Evolutionary conservation across 2,113 vertebrate genomes (phyloP).

Genomic region (Lagopus muta): DNA sequence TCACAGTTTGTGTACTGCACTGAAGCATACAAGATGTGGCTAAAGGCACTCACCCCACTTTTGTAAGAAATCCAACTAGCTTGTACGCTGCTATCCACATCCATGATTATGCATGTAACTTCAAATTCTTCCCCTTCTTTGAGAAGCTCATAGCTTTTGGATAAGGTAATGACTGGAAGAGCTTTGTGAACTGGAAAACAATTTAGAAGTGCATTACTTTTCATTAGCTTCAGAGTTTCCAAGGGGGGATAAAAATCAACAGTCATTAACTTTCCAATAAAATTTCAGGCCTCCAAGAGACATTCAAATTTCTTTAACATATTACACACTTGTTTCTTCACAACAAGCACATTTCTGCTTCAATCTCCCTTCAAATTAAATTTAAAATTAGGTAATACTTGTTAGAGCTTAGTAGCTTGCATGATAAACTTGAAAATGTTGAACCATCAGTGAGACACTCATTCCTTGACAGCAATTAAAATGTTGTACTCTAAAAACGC

Average conservation of each 20-base stretch:
- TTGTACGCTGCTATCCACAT: constrained; percentile 87
- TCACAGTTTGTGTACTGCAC: neutral
- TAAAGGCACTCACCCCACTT: constrained; percentile 81
- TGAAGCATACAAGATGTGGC: neutral
- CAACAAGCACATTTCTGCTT: constrained; percentile 10
- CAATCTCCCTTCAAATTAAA: neutral
- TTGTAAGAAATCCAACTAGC: constrained; percentile 82
- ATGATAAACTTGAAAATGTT: neutral
- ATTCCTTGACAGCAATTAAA: neutral
- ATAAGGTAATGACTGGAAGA: constrained; percentile 84
- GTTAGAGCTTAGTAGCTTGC: neutral
- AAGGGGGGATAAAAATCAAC: constrained; percentile 10
- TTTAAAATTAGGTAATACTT: neutral
- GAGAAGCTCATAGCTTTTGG: constrained; percentile 82
- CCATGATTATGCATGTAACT: constrained; percentile 86
- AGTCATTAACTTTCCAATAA: constrained; percentile 57
- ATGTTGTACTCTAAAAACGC: neutral
- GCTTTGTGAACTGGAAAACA: constrained; percentile 83
- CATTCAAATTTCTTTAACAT: neutral
- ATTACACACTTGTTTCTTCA: neutral
- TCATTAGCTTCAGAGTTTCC: constrained; percentile 29
- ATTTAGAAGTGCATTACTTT: constrained; percentile 43
- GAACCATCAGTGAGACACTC: neutral
- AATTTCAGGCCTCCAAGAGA: constrained; percentile 7
- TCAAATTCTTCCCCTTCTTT: constrained; percentile 84